Conservation (phyloP, 1,140 invertebrate species). For the Chironomus striatipennis region DNA sequence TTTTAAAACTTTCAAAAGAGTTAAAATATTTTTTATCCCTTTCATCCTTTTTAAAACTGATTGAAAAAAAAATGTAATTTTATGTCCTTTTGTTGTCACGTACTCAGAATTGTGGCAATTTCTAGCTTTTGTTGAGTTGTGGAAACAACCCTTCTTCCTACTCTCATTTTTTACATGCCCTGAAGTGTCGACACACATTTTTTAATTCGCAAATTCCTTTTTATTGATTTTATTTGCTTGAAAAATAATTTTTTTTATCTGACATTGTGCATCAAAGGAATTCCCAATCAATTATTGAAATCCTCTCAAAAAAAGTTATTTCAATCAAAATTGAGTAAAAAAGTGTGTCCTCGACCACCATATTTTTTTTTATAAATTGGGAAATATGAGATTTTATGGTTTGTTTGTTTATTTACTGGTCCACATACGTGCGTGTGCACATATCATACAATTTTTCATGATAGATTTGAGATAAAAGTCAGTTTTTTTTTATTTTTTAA, state of each 20-base stretch:
- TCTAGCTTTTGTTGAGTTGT: not conserved
- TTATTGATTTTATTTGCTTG: not conserved
- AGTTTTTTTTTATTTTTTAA: not conserved
- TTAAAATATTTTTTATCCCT: too few species aligned
- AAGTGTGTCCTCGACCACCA: not conserved
- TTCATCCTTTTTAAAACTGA: not conserved
- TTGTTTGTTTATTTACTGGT: constrained; percentile 11
- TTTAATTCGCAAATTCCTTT: not conserved
- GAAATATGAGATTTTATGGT: constrained; percentile 21
- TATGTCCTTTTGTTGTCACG: not conserved
- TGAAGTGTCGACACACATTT: not conserved
- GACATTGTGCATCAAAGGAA: not conserved
- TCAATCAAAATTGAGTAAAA: not conserved
- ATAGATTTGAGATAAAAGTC: constrained; percentile 15
- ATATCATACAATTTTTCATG: not conserved
- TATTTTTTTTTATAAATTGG: not conserved
- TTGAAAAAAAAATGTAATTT: too few species aligned
- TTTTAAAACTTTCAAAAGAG: too few species aligned
- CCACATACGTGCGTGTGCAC: constrained; percentile 11
- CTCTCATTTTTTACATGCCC: too few species aligned
- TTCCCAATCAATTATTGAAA: constrained; percentile 9
- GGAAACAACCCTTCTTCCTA: not conserved
- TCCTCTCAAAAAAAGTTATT: not conserved
- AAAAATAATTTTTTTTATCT: too few species aligned
- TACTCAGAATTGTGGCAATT: not conserved